Evolutionary conservation across 2,113 vertebrate genomes (phyloP).

Genomic region (Nothocercus nigrocapillus): DNA sequence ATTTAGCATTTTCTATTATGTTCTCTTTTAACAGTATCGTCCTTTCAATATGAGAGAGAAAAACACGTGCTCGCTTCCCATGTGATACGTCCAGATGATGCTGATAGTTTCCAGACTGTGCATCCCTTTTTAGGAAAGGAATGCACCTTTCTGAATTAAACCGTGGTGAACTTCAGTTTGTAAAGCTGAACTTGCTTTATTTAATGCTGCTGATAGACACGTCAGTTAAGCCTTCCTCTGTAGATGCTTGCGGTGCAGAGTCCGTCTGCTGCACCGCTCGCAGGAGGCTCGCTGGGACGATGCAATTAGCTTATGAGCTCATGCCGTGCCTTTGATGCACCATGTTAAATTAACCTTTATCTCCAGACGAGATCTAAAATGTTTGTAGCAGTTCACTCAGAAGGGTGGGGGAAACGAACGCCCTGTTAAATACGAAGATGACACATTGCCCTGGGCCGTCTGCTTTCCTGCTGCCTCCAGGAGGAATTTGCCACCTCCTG

Average conservation of each 20-base stretch:
- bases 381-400: constrained; percentile 57
- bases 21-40: not conserved
- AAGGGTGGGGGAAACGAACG: constrained; percentile 40
- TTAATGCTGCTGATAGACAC: constrained; percentile 13
- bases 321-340: not conserved
- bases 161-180: not conserved
- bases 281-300: constrained; percentile 1
- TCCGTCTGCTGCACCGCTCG: not conserved
- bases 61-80: not conserved
- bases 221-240: not conserved
- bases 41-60: not conserved
- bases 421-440: constrained; percentile 62
- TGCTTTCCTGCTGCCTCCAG: constrained; percentile 26
- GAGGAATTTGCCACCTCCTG: constrained; percentile 34
- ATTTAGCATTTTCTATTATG: not conserved
- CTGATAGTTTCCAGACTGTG: not conserved
- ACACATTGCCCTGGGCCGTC: constrained; percentile 58
- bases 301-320: constrained; percentile 29
- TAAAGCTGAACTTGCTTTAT: constrained; percentile 4
- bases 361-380: constrained; percentile 63
- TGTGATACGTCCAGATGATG: not conserved
- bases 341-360: constrained; percentile 65
- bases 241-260: not conserved
- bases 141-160: not conserved
- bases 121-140: not conserved